Evolutionary conservation across 30 jellyfish, hydroid and myxozoan species (phyloP), one percentile per base, ranked within the genome.

Genomic region (Cassiopea andromeda): DNA sequence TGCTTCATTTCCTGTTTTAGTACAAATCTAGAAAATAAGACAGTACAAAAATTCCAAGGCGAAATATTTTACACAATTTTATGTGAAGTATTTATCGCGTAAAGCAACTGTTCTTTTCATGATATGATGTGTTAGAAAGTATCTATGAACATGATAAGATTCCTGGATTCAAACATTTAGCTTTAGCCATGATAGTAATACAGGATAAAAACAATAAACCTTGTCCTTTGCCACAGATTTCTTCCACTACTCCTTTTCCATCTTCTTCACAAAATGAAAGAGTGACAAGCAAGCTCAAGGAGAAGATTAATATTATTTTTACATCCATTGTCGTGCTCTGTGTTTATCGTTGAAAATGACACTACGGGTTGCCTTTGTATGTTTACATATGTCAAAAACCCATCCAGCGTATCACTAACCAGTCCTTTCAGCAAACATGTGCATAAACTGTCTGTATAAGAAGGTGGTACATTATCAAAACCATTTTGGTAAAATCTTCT

Each of bases 171-270:
- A 27, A 27, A 27, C 38, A 27, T 27, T 27, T 27, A 27, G 38
- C 38, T 27, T 27, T 3, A 54, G 64, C 64, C 12, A 54, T 10
- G 64, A 10, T 54, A 3, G 10, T 0, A 3, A 10, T 10, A 54
- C 0, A 54, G 12, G 15, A 27, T 13, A 13, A 16, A 64, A 64
- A 64, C 73, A 5, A 27, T 27, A 27, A 16, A 60, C 81, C 81
- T 81, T 81, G 89, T 7, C 89, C 89, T 46, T 81, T 81, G 70
- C 89, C 89, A 66, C 89, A 81, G 66, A 81, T 81, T 38, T 81
- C 89, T 48, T 81, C 81, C 8, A 81, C 89, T 5, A 7, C 44
- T 44, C 71, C 81, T 7, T 70, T 16, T 1, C 54, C 79, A 14
- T 70, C 54, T 14, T 19, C 79, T 14, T 12, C 79, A 19, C 79